phyloP scores from a whole-genome alignment of 1,140 invertebrate species.

The Drosophila kikkawai region DNA sequence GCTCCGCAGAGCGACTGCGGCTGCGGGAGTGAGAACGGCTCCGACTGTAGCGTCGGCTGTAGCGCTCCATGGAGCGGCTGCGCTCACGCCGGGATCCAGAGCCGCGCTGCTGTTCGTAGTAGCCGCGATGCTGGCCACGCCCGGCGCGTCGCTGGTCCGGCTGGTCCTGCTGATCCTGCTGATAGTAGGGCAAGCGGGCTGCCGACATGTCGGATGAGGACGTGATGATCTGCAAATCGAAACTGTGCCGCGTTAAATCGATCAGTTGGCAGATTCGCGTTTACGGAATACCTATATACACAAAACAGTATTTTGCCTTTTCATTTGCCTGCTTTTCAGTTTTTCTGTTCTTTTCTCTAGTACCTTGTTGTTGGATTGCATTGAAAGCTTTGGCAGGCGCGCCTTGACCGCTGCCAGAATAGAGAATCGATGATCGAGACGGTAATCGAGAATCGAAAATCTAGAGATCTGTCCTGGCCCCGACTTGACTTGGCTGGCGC shows the following conservation, averaged over 20 bases:
- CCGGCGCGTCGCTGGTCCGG: conserved; percentile 42
- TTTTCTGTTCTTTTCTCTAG: conserved; percentile 15
- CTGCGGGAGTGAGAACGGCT: conserved; percentile 45
- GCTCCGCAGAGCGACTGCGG: conserved; percentile 46
- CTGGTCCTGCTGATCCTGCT: conserved; percentile 55
- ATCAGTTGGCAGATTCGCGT: conserved; percentile 54
- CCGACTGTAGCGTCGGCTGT: conserved; percentile 56
- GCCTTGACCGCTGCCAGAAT: conserved; percentile 13
- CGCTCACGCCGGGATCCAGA: conserved; percentile 46
- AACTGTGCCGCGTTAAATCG: conserved; percentile 82
- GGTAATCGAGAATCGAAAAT: conserved; percentile 18
- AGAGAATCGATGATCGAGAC: conserved; percentile 9
- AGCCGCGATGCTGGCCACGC: conserved; percentile 40
- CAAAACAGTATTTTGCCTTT: conserved; percentile 50
- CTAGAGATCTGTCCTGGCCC: conserved; percentile 18
- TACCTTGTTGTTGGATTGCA: conserved; percentile 30
- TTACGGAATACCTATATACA: conserved; percentile 75
- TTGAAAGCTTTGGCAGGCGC: not conserved
- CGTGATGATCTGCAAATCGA: conserved; percentile 75
- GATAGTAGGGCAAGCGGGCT: conserved; percentile 68
- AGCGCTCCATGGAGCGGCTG: conserved; percentile 44
- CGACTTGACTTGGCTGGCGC: conserved; percentile 33
- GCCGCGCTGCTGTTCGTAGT: conserved; percentile 41
- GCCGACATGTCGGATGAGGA: conserved; percentile 57
- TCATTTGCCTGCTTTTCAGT: conserved; percentile 24